Conservation (phyloP, 2,888 invertebrate genomes). For the Villa cingulata region DNA sequence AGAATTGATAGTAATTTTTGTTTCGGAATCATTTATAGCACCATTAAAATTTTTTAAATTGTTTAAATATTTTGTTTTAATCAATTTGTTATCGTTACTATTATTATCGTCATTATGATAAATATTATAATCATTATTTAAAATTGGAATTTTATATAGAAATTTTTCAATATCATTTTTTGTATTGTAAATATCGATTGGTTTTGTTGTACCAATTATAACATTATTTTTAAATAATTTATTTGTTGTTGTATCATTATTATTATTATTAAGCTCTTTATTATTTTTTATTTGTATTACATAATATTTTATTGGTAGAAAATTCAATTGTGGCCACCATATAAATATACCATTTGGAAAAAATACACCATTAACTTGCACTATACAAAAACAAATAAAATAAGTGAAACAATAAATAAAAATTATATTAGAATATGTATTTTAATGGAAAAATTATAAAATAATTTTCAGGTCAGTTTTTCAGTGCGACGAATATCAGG, state of each 20-base stretch:
- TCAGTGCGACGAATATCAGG: no score
- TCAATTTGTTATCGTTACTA: background rate
- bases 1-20: background rate
- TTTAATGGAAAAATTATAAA: no score
- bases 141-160: conserved; percentile 13
- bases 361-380: conserved; percentile 8
- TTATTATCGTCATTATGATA: no score
- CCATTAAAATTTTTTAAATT: no score
- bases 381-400: background rate
- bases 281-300: conserved; percentile 17
- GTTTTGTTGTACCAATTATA: conserved; percentile 13
- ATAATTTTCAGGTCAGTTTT: no score
- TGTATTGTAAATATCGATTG: conserved; percentile 10
- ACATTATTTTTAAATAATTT: conserved; percentile 11
- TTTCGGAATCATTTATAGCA: background rate
- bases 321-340: conserved; percentile 14
- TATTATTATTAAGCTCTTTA: conserved; percentile 6
- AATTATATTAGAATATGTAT: no score
- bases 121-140: background rate
- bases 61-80: background rate
- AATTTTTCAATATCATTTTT: conserved; percentile 11
- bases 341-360: conserved; percentile 15
- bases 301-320: conserved; percentile 8
- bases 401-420: background rate
- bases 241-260: conserved; percentile 11